Percentiles rank a stretch among this genome's conserved stretches.
phyloP scores from a whole-genome alignment of 2,888 invertebrate genomes.

The Antitype chi region DNA sequence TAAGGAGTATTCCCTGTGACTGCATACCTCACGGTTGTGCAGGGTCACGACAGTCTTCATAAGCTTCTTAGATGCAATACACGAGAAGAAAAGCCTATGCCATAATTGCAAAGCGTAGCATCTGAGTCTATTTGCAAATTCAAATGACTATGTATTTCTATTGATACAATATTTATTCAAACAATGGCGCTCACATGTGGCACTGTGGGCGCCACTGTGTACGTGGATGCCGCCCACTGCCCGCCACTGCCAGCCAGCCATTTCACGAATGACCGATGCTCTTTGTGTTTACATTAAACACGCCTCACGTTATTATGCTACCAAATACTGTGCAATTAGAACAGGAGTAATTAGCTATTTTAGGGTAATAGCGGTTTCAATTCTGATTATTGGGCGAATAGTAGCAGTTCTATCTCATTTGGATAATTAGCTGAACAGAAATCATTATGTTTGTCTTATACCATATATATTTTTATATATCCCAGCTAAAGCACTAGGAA shows the following conservation, averaged over 20 bases:
- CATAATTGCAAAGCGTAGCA: too few species aligned
- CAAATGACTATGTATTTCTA: not conserved
- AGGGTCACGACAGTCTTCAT: too few species aligned
- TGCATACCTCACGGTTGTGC: too few species aligned
- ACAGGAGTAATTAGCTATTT: constrained; percentile 24
- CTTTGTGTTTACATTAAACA: constrained; percentile 33
- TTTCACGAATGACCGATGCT: constrained; percentile 14
- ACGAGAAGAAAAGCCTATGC: too few species aligned
- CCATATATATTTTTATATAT: too few species aligned
- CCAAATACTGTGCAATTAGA: constrained; percentile 34
- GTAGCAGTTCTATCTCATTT: not conserved
- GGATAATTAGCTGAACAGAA: not conserved
- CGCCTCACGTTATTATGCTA: constrained; percentile 22
- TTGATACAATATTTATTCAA: not conserved
- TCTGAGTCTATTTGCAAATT: not conserved
- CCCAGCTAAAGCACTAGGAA: too few species aligned
- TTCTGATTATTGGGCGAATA: not conserved
- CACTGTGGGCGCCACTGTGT: not conserved
- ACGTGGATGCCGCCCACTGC: not conserved
- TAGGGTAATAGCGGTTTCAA: constrained; percentile 11
- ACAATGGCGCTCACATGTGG: not conserved
- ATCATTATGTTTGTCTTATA: too few species aligned
- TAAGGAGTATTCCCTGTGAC: too few species aligned
- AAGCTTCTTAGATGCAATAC: too few species aligned
- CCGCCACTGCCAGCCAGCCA: constrained; percentile 9